Percentiles rank a stretch among this genome's conserved stretches.
Evolutionary conservation across 2,888 invertebrate species (phyloP).

Genomic region (Agrochola macilenta): DNA sequence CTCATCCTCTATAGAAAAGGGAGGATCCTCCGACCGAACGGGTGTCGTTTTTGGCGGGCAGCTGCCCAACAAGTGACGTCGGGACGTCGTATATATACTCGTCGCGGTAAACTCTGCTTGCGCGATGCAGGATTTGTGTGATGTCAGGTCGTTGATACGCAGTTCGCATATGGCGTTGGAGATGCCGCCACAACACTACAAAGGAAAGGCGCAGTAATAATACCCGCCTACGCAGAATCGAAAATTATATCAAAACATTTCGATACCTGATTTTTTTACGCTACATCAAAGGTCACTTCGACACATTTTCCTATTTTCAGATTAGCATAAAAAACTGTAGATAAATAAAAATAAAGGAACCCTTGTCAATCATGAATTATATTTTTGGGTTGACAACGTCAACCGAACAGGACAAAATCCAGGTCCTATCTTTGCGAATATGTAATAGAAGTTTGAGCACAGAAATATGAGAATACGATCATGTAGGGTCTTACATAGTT

Average conservation of each 20-base stretch:
- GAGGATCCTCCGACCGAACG: no score
- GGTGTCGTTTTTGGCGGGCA: no score
- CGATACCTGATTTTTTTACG: neutral
- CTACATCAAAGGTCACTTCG: neutral
- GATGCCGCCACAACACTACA: neutral
- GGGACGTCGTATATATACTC: no score
- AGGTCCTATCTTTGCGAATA: neutral
- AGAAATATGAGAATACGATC: constrained; percentile 11
- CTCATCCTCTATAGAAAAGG: no score
- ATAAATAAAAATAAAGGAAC: constrained; percentile 54
- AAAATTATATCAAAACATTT: neutral
- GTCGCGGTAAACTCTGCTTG: no score
- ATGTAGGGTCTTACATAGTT: neutral
- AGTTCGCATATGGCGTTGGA: no score
- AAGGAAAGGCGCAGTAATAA: neutral
- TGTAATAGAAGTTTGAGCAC: neutral
- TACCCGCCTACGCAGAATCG: neutral
- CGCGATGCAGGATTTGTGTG: no score
- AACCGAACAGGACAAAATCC: constrained; percentile 35
- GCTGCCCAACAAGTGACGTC: no score
- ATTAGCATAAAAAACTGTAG: constrained; percentile 16
- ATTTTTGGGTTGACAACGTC: constrained; percentile 49
- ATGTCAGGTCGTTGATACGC: no score
- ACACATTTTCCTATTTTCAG: constrained; percentile 9
- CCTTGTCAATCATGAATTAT: constrained; percentile 55